phyloP scores from a whole-genome alignment of 2,888 invertebrate genomes.

The Tenthredo distinguenda region DNA sequence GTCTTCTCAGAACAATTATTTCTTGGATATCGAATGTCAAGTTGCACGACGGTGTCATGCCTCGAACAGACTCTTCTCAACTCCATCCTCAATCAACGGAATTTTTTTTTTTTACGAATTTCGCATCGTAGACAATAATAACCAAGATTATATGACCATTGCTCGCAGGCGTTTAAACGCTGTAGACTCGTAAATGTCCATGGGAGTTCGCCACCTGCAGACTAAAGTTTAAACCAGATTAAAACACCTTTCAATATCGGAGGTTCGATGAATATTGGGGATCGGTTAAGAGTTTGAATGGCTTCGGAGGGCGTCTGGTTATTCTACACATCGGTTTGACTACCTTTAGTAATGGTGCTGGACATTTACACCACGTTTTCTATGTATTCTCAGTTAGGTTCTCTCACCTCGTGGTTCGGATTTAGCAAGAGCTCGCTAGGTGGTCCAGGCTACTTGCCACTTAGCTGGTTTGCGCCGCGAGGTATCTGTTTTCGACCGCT shows the following conservation, averaged over 20 bases:
- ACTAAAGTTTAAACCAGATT: conserved; percentile 39
- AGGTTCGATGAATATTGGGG: neutral
- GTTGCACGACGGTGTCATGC: neutral
- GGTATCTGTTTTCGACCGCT: conserved; percentile 65
- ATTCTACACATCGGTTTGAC: neutral
- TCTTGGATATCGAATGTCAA: conserved; percentile 3
- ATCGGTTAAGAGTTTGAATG: conserved; percentile 6
- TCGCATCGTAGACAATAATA: neutral
- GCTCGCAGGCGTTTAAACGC: conserved; percentile 39
- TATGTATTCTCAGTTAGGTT: conserved; percentile 48
- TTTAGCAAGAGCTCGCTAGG: conserved; percentile 67
- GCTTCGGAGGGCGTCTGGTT: conserved; percentile 11
- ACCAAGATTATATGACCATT: neutral
- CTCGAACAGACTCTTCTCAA: neutral
- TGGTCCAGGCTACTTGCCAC: conserved; percentile 65
- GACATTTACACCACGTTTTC: conserved; percentile 39
- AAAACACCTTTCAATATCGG: conserved; percentile 30
- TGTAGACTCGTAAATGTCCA: neutral
- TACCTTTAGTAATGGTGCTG: neutral
- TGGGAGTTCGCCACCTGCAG: conserved; percentile 33
- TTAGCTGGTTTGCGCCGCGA: conserved; percentile 60
- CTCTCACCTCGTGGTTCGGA: conserved; percentile 59
- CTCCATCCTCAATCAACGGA: neutral
- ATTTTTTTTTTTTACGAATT: neutral
- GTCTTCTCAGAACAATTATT: conserved; percentile 14